These are phyloP conservation scores for Heliconius aoede DNA, from an alignment of 2,888 invertebrate species.

Conservation along the genomic window DNA sequence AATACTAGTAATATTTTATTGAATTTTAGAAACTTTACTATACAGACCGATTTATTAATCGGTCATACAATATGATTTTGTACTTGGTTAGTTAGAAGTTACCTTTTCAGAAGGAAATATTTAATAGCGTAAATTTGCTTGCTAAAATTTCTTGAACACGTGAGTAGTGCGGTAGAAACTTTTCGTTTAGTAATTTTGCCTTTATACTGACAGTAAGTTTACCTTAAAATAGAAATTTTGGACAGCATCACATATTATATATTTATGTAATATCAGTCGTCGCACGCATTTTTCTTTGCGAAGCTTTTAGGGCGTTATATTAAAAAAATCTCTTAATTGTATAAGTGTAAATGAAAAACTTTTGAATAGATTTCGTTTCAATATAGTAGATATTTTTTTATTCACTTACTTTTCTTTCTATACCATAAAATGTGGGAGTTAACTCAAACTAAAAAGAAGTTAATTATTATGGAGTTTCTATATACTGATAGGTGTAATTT, in stretches of 20 bases:
- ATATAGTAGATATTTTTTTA: too few species aligned
- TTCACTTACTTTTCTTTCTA: too few species aligned
- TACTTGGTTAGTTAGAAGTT: too few species aligned
- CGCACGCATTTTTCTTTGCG: neutral
- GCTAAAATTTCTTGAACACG: neutral
- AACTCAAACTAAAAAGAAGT: too few species aligned
- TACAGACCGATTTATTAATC: too few species aligned
- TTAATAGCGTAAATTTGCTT: neutral
- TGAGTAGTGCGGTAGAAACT: neutral
- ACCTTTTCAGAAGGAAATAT: neutral
- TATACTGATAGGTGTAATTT: neutral
- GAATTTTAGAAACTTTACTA: too few species aligned
- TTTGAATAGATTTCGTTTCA: too few species aligned
- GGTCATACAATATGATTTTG: too few species aligned
- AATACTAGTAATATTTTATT: too few species aligned
- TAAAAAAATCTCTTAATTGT: too few species aligned
- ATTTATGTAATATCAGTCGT: neutral
- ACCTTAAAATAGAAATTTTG: neutral
- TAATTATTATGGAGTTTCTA: neutral
- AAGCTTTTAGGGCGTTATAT: neutral
- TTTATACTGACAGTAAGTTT: constrained; percentile 2
- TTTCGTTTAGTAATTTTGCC: neutral
- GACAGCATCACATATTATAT: neutral
- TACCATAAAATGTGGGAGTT: too few species aligned
- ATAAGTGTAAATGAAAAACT: too few species aligned